These are phyloP conservation scores for Rhynchomys soricoides DNA, from an alignment of 2,113 vertebrate genomes.

Conservation along the genomic window DNA sequence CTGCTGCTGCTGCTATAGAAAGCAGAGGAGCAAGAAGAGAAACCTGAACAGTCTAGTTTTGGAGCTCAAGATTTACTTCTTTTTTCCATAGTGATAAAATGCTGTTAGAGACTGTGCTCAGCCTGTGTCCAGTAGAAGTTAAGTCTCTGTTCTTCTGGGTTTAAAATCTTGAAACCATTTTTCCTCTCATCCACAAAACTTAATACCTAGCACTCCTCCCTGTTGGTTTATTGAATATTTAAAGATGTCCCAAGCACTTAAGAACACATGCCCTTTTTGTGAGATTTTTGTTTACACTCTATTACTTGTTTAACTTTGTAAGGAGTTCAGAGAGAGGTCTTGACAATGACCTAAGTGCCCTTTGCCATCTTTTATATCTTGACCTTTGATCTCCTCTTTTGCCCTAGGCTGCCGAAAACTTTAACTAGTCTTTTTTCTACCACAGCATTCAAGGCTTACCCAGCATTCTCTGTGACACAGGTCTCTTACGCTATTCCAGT, in stretches of 20 bases:
- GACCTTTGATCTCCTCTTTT: conserved; percentile 35
- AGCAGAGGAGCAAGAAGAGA: neutral
- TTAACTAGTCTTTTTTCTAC: neutral
- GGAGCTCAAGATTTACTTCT: neutral
- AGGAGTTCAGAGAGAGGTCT: conserved; percentile 6
- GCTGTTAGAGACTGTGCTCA: neutral
- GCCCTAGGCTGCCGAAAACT: neutral
- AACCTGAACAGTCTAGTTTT: neutral
- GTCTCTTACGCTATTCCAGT: neutral
- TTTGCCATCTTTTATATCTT: neutral
- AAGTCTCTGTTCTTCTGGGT: neutral
- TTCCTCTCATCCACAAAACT: conserved; percentile 24
- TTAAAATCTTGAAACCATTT: neutral
- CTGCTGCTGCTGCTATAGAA: too few relatives aligned
- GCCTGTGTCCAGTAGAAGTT: neutral
- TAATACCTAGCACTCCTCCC: neutral
- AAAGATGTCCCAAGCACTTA: neutral
- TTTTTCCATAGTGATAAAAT: neutral
- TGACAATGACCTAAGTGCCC: neutral
- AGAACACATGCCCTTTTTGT: neutral
- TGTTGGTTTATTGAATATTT: neutral
- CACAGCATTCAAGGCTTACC: neutral
- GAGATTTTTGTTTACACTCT: neutral
- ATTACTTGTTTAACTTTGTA: conserved; percentile 10
- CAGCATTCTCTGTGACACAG: neutral